Percentiles rank a stretch among this genome's conserved stretches.
phyloP scores from a whole-genome alignment of 2,113 vertebrate species.

The Dipodomys stephensi region DNA sequence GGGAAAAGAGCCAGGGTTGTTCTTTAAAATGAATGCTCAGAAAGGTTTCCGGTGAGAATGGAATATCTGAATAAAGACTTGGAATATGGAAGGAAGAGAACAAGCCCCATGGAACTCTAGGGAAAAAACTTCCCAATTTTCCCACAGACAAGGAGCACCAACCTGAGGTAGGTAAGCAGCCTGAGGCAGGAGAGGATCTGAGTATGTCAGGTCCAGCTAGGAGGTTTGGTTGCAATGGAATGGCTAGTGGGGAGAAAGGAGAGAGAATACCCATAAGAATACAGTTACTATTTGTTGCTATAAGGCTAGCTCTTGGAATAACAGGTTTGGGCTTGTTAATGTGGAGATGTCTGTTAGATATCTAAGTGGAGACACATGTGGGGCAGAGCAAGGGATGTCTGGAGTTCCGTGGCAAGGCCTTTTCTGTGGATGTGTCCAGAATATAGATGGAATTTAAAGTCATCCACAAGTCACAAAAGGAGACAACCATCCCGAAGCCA shows the following conservation, averaged over 20 bases:
- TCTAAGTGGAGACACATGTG: neutral
- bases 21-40: neutral
- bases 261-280: neutral
- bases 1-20: neutral
- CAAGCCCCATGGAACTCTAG: accelerated
- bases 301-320: neutral
- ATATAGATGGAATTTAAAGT: no score
- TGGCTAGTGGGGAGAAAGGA: neutral
- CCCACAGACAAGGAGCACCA: no score
- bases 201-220: neutral
- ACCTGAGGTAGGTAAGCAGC: no score
- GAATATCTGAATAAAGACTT: neutral
- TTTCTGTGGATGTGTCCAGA: no score
- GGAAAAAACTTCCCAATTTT: neutral
- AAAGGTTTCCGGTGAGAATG: neutral
- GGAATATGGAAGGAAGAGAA: neutral
- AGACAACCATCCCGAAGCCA: neutral
- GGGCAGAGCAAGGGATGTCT: neutral
- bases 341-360: neutral
- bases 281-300: neutral
- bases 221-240: no score
- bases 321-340: neutral
- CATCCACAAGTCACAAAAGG: neutral
- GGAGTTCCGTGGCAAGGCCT: neutral
- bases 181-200: no score